These are phyloP conservation scores for Mycalesis mineus DNA, from an alignment of 2,888 invertebrate genomes.

Conservation along the genomic window DNA sequence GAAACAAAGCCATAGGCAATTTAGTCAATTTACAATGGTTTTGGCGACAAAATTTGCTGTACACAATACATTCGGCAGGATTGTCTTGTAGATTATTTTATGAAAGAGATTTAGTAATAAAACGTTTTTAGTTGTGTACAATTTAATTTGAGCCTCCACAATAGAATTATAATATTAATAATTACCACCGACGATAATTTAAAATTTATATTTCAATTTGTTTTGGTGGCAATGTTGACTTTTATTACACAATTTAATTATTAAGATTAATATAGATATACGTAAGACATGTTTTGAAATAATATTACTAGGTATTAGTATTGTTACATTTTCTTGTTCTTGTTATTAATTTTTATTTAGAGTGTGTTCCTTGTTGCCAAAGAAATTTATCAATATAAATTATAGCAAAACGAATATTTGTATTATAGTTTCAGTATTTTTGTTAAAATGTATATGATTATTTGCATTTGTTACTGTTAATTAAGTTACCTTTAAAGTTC, in stretches of 20 bases:
- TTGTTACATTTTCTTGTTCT: constrained; percentile 75
- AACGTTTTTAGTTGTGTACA: neutral
- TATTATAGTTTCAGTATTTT: constrained; percentile 60
- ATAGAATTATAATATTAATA: constrained; percentile 4
- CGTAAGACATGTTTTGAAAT: constrained; percentile 54
- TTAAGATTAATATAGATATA: constrained; percentile 34
- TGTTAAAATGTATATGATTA: constrained; percentile 48
- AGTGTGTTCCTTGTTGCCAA: constrained; percentile 77
- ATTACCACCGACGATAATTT: constrained; percentile 27
- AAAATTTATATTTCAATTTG: constrained; percentile 14
- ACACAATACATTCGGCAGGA: neutral
- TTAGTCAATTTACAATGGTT: neutral
- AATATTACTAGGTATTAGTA: constrained; percentile 49
- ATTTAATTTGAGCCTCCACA: neutral
- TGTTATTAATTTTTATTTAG: constrained; percentile 68
- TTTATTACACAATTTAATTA: constrained; percentile 18
- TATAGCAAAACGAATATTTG: constrained; percentile 46
- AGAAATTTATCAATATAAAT: constrained; percentile 55
- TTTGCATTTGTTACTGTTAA: constrained; percentile 66
- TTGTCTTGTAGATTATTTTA: neutral
- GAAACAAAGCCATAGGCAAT: neutral
- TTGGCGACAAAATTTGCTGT: too few species aligned
- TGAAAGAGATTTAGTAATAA: too few species aligned
- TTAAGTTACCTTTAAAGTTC: constrained; percentile 72
- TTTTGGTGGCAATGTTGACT: constrained; percentile 27